Evolutionary conservation across 1,140 invertebrate species (phyloP).

Genomic region (Mactra quadrangularis): DNA sequence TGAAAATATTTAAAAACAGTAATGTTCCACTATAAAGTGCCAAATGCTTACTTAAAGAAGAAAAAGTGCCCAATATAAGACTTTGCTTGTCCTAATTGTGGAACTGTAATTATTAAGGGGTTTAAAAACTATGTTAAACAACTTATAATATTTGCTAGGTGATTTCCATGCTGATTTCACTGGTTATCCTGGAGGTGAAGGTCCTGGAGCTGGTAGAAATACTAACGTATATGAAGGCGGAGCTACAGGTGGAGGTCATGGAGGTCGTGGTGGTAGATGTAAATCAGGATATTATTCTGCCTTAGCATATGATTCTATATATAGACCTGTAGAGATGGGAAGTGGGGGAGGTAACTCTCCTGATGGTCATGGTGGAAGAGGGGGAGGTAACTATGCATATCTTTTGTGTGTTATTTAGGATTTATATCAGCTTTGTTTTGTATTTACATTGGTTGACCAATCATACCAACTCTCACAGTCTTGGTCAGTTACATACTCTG

Average conservation of each 20-base stretch:
- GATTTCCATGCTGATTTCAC: slow-evolving; percentile 75
- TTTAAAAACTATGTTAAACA: too few species aligned
- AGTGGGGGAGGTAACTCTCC: slow-evolving; percentile 71
- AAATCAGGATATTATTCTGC: slow-evolving; percentile 71
- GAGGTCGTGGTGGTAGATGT: slow-evolving; percentile 74
- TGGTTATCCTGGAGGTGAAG: slow-evolving; percentile 65
- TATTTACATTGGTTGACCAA: too few species aligned
- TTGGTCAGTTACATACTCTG: too few species aligned
- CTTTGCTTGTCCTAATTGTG: too few species aligned
- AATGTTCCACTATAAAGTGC: too few species aligned
- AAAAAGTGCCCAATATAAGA: too few species aligned
- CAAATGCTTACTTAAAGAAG: too few species aligned
- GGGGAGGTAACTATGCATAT: slow-evolving; percentile 73
- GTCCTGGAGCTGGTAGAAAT: slow-evolving; percentile 67
- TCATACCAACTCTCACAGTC: too few species aligned
- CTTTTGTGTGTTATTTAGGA: too few species aligned
- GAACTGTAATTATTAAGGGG: too few species aligned
- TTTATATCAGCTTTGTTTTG: too few species aligned
- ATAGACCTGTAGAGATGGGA: slow-evolving; percentile 67
- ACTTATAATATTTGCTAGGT: slow-evolving; percentile 70
- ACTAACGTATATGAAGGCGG: slow-evolving; percentile 58
- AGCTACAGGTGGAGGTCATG: slow-evolving; percentile 74
- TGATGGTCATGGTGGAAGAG: slow-evolving; percentile 65
- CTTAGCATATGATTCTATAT: slow-evolving; percentile 72
- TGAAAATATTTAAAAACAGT: too few species aligned